Conservation (phyloP, 64 coral and sea anemone genomes). For the Stichodactyla helianthus region DNA sequence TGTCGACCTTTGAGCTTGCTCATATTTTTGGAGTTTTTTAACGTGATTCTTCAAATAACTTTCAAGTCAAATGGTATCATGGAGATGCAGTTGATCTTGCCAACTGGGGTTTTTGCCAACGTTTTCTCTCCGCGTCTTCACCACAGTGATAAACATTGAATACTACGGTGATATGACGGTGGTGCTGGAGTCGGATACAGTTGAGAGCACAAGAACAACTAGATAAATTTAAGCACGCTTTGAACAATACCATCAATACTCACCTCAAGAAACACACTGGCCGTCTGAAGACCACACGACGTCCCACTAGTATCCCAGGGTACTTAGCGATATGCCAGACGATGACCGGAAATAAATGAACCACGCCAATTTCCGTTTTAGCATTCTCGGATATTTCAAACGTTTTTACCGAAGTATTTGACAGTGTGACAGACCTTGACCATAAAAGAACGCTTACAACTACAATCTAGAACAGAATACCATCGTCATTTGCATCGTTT, state of each 20-base stretch:
- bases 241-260: neutral
- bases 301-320: conserved; percentile 5
- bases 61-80: neutral
- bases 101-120: neutral
- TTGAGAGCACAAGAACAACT: conserved; percentile 2
- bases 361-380: conserved; percentile 19
- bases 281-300: neutral
- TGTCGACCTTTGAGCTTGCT: conserved; percentile 32
- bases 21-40: neutral
- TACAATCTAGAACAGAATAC: no score
- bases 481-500: no score
- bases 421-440: no score
- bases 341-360: conserved; percentile 7
- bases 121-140: neutral
- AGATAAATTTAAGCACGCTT: neutral
- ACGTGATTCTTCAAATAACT: neutral
- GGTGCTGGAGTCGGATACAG: neutral
- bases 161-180: neutral
- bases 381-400: neutral
- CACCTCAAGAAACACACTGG: neutral
- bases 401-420: neutral
- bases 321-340: neutral
- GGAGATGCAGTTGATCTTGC: neutral
- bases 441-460: no score
- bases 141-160: neutral